These are phyloP conservation scores for Meiosimyza decipiens DNA, from an alignment of 2,888 invertebrate genomes.

Conservation along the genomic window DNA sequence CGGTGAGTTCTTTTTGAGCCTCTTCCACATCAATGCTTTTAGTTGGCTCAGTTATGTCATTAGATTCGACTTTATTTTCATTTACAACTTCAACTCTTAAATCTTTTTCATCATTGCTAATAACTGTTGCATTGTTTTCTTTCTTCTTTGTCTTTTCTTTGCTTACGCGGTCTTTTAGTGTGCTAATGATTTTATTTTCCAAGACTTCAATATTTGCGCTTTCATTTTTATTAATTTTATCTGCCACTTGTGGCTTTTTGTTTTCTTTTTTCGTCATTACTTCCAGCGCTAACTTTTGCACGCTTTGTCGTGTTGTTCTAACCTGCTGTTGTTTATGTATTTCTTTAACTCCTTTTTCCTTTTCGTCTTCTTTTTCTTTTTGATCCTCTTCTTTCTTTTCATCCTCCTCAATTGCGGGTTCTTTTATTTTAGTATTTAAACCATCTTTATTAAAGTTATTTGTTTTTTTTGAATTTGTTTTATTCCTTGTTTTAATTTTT, in stretches of 20 bases:
- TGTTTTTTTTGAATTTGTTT: background rate
- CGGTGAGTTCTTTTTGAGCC: background rate
- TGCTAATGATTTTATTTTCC: too few species aligned
- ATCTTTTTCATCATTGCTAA: background rate
- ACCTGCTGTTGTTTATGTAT: background rate
- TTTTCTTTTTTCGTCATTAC: slow-evolving; percentile 1
- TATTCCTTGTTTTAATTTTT: background rate
- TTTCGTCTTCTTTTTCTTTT: background rate
- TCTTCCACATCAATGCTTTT: background rate
- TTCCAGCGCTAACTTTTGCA: background rate
- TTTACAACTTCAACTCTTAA: background rate
- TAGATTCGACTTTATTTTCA: too few species aligned
- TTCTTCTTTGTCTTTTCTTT: background rate
- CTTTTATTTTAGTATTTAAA: background rate
- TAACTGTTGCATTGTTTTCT: background rate
- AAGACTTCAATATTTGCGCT: too few species aligned
- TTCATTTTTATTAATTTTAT: background rate
- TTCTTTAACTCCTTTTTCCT: background rate
- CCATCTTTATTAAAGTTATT: background rate
- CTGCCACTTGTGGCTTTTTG: background rate
- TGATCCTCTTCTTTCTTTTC: background rate
- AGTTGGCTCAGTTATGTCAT: too few species aligned
- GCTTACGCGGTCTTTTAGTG: too few species aligned
- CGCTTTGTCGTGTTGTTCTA: too few species aligned
- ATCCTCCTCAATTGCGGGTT: background rate